Evolutionary conservation across 2,888 invertebrate species (phyloP), one percentile per base, ranked within the genome.

Genomic region (Rhingia rostrata): DNA sequence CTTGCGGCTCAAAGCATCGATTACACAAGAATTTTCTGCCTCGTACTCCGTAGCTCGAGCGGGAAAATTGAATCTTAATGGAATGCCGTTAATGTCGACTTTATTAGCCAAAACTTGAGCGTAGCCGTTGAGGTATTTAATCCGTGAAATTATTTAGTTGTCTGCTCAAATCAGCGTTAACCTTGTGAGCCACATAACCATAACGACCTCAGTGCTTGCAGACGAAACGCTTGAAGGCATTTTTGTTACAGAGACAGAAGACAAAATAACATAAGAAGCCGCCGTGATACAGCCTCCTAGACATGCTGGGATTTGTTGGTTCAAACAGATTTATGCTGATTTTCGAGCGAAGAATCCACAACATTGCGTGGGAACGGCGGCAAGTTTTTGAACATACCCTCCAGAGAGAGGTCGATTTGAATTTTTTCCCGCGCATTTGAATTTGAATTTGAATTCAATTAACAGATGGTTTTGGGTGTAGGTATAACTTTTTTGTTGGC

Each of bases 151-250:
- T 32, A 43, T 32, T 39, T 14, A 53, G 56, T 12, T 58, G 61
- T 58, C 74, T 74, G 69, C 22, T 37, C 10, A 14, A 47, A 54
- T 66, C 53, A 81, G 47, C 47, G 10, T 33, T 54, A 70, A 74
- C 53, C 80, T 74, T 79, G 69, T 43, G 53, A 54, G 64, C 45
- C 30, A 67, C 49, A 49, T 12, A 22, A 39, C 49, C 14, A 45
- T 45, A 41, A n/a, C 64, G 70, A 35, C 51, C 58, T 60, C 60
- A 78, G 60, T 69, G 63, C 22, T 1, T 2, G 22, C 73, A 79
- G 83, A 83, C 83, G 45, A 53, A 67, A 35, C 22, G 83, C 83
- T 79, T 63, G n/a, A 32, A 54, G 83, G 72, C 61, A 72, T 39
- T 14, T 41, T 30, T 60, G 32, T 51, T 14, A 35, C 32, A 22